Conservation (phyloP, 2,888 invertebrate genomes). For the Silvanus unidentatus region DNA sequence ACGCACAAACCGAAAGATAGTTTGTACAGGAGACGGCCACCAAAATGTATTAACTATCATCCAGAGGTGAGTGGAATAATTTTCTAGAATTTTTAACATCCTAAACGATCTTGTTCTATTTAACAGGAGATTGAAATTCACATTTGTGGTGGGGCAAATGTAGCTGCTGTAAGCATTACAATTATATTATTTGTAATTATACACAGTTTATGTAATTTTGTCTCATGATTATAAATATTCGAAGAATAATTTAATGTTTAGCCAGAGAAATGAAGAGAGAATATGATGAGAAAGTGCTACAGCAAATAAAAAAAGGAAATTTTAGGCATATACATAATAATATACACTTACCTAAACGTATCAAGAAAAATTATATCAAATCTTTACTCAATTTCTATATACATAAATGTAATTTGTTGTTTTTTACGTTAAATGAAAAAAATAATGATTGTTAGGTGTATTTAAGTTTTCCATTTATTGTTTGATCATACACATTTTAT, state of each 20-base stretch:
- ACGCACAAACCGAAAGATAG: constrained; percentile 59
- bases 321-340: background rate
- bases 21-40: constrained; percentile 66
- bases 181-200: constrained; percentile 28
- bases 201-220: constrained; percentile 30
- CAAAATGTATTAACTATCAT: constrained; percentile 83
- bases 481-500: too few relatives aligned
- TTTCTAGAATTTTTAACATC: background rate
- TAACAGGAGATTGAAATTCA: constrained; percentile 61
- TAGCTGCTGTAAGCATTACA: constrained; percentile 21
- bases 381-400: too few relatives aligned
- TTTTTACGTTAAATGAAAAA: too few relatives aligned
- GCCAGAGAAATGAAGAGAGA: background rate
- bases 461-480: too few relatives aligned
- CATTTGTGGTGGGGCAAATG: constrained; percentile 53
- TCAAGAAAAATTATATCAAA: background rate
- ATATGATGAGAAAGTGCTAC: too few relatives aligned
- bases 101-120: constrained; percentile 7
- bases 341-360: background rate
- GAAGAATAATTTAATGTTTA: constrained; percentile 5
- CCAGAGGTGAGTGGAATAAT: constrained; percentile 65
- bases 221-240: constrained; percentile 34
- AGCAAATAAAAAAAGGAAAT: too few relatives aligned
- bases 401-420: too few relatives aligned
- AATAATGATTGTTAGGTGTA: too few relatives aligned